Evolutionary conservation across 92 coral and sea anemone species (phyloP).

Genomic region (Blastomussa wellsi): DNA sequence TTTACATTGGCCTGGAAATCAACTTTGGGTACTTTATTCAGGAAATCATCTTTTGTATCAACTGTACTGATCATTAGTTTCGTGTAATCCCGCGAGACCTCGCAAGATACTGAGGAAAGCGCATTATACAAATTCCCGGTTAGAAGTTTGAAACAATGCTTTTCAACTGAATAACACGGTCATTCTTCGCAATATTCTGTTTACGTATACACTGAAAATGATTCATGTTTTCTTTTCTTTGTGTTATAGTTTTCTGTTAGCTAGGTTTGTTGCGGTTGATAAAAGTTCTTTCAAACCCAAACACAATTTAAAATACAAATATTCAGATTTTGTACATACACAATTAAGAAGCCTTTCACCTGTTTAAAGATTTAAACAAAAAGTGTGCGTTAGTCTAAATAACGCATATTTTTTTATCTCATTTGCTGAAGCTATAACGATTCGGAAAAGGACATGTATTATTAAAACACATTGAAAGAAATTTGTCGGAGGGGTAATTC

Average conservation of each 20-base stretch:
- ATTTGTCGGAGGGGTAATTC: background rate
- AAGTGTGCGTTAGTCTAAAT: conserved; percentile 14
- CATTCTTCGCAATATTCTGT: background rate
- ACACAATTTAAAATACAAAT: background rate
- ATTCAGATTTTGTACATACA: background rate
- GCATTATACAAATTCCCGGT: background rate
- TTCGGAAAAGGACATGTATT: background rate
- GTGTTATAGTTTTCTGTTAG: background rate
- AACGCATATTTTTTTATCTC: conserved; percentile 4
- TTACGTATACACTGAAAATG: background rate
- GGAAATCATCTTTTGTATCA: background rate
- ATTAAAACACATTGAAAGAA: background rate
- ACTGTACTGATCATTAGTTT: background rate
- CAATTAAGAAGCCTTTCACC: background rate
- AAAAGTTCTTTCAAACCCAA: background rate
- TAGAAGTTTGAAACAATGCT: background rate
- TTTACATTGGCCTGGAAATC: background rate
- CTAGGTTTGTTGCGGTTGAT: background rate
- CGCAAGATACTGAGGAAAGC: background rate
- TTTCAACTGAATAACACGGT: background rate
- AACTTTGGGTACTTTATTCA: background rate
- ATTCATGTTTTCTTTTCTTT: background rate
- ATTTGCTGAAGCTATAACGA: background rate
- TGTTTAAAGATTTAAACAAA: conserved; percentile 11
- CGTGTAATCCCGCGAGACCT: background rate